A percentile compares a stretch with the other conserved stretches of the same genome.
These are phyloP conservation scores for Cantharis rufa DNA, from an alignment of 2,888 invertebrate species.

Conservation along the genomic window DNA sequence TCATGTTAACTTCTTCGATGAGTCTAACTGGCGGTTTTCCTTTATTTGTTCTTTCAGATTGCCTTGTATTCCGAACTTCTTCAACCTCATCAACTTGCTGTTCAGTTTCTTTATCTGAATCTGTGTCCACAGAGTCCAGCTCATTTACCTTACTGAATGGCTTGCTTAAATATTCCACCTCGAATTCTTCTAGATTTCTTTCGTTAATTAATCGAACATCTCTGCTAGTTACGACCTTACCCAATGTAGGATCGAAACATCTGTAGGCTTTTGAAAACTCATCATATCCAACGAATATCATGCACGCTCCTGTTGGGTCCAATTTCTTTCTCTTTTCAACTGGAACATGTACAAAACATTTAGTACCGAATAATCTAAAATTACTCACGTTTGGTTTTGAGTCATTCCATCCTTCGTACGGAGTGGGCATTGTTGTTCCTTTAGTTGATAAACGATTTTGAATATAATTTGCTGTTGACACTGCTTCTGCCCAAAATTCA, in stretches of 20 bases:
- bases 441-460: neutral
- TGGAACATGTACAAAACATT: neutral
- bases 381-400: too few species aligned
- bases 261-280: neutral
- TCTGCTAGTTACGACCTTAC: neutral
- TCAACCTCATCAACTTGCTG: too few species aligned
- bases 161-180: neutral
- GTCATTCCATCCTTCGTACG: neutral
- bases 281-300: neutral
- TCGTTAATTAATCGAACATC: neutral
- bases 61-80: too few species aligned
- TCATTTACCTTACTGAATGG: neutral
- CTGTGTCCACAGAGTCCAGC: neutral
- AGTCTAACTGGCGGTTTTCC: too few species aligned
- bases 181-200: neutral
- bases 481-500: slow-evolving; percentile 5
- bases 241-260: neutral
- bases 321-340: neutral
- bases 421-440: neutral
- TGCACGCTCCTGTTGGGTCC: neutral
- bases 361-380: too few species aligned
- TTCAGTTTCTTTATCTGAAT: too few species aligned
- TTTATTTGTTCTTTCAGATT: too few species aligned
- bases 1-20: too few species aligned
- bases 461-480: neutral